Conservation (phyloP, 1,140 invertebrate genomes). For the Lasaia peninsularis region DNA sequence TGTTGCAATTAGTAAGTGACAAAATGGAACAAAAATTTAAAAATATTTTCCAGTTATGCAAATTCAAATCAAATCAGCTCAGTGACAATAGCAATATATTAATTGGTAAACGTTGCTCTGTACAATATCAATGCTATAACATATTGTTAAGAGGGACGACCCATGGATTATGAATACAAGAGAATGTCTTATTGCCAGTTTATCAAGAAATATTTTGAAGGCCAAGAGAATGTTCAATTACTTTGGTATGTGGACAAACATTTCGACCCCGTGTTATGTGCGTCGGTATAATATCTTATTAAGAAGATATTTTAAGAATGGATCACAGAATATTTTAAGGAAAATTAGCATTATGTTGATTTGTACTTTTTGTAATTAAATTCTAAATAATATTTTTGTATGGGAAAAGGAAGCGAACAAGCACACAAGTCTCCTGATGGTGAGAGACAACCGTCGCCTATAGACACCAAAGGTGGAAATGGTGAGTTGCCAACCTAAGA, state of each 20-base stretch:
- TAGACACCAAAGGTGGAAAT: no score
- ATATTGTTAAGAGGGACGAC: constrained; percentile 32
- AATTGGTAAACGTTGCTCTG: no score
- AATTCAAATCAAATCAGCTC: not conserved
- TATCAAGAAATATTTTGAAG: constrained; percentile 59
- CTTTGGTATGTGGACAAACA: constrained; percentile 44
- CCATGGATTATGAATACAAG: constrained; percentile 52
- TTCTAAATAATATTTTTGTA: no score
- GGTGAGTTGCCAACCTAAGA: no score
- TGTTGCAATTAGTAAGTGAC: no score
- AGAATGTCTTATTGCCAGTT: constrained; percentile 51
- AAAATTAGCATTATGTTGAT: not conserved
- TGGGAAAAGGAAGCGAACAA: no score
- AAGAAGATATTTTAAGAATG: constrained; percentile 3
- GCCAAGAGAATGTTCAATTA: constrained; percentile 63
- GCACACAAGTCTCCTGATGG: no score
- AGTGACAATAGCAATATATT: not conserved
- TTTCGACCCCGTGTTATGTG: constrained; percentile 22
- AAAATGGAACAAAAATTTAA: no score
- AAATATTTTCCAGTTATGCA: not conserved
- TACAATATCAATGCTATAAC: not conserved
- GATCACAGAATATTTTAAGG: not conserved
- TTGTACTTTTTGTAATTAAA: no score
- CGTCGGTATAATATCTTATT: not conserved
- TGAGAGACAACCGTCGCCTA: no score